Percentiles rank a stretch among this genome's conserved stretches.
Evolutionary conservation across 2,113 vertebrate species (phyloP).

Genomic region (Sphyrna mokarran): DNA sequence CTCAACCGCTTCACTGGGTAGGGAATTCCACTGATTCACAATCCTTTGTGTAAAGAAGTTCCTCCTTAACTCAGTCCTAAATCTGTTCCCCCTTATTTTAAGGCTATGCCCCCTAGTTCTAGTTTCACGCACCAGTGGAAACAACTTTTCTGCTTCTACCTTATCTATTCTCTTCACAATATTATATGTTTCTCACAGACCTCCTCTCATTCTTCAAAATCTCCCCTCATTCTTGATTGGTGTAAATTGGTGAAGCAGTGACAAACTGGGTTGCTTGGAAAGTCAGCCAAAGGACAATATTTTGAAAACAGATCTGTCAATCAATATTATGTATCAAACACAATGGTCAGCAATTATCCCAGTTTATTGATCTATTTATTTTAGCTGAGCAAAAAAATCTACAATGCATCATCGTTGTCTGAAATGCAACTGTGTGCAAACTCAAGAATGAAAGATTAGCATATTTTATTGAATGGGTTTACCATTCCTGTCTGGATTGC

Average conservation of each 20-base stretch:
- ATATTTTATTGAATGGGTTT: background rate
- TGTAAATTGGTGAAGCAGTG: background rate
- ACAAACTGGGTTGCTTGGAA: background rate
- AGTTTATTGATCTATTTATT: constrained; percentile 31
- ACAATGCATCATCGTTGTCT: background rate
- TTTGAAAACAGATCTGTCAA: constrained; percentile 13
- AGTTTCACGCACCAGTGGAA: no score
- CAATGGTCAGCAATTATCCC: background rate
- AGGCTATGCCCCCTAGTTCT: no score
- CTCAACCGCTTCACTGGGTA: no score
- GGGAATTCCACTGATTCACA: no score
- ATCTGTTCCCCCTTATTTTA: no score
- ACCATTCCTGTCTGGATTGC: background rate
- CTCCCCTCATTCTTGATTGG: no score
- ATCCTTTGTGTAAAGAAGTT: no score
- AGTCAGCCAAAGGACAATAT: constrained; percentile 28
- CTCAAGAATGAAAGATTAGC: background rate
- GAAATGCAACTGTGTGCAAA: constrained; percentile 4
- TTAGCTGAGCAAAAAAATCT: background rate
- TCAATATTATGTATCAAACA: background rate
- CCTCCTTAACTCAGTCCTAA: no score
- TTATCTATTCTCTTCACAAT: no score
- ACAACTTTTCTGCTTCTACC: no score
- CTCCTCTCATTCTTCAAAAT: no score
- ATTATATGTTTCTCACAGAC: no score